Percentiles rank a stretch among this genome's conserved stretches.
These are phyloP conservation scores for Apostichopus parvimensis DNA, from an alignment of 35 echinoderm and acorn worm genomes.

Conservation along the genomic window DNA sequence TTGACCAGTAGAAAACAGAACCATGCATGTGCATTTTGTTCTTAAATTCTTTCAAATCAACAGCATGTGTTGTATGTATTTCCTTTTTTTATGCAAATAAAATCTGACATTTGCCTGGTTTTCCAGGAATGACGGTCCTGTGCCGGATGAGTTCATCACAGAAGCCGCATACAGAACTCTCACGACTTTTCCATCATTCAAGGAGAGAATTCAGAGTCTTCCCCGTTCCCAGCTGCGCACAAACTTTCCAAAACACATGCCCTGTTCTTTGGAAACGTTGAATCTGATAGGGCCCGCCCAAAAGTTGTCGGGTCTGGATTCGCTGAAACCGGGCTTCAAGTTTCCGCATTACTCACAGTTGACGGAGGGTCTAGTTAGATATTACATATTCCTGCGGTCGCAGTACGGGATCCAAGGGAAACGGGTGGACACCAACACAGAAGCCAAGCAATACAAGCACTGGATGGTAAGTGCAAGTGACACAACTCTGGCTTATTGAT, in stretches of 20 bases:
- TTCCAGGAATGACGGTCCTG: neutral
- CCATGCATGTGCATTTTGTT: neutral
- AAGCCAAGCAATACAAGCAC: slow-evolving; percentile 27
- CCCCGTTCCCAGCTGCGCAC: neutral
- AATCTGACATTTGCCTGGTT: no score
- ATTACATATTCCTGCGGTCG: neutral
- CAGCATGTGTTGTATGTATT: neutral
- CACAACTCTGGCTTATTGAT: no score
- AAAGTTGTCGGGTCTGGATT: neutral
- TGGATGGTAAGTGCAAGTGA: slow-evolving; percentile 27
- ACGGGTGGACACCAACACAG: neutral
- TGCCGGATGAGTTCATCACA: neutral
- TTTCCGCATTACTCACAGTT: slow-evolving; percentile 47
- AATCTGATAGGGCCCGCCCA: neutral
- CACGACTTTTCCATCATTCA: neutral
- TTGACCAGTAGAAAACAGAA: neutral
- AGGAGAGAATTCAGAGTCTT: neutral
- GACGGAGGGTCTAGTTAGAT: slow-evolving; percentile 32
- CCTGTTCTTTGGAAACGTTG: neutral
- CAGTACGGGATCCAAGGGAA: neutral
- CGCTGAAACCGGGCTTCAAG: slow-evolving; percentile 7
- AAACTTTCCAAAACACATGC: neutral
- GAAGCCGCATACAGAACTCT: neutral
- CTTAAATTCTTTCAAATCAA: neutral
- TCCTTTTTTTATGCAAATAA: no score